Percentiles rank a stretch among this genome's conserved stretches.
Conservation (phyloP, 2,113 vertebrate genomes). For the Ovis aries region DNA sequence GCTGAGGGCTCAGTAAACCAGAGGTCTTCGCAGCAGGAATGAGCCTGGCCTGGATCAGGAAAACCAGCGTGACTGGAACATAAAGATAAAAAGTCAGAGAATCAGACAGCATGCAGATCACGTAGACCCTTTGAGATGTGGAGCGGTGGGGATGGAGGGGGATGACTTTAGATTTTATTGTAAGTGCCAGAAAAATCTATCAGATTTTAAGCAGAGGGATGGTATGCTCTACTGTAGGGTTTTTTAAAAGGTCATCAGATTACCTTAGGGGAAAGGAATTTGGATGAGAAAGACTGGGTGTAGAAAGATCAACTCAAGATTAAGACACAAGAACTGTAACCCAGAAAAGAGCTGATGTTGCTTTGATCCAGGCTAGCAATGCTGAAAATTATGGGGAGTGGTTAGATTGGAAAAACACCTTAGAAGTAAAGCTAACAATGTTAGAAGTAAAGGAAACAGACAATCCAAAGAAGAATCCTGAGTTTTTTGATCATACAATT, state of each 20-base stretch:
- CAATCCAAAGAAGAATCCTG: background rate
- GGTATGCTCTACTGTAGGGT: background rate
- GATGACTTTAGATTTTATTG: background rate
- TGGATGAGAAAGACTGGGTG: background rate
- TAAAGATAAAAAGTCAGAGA: background rate
- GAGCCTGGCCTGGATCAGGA: background rate
- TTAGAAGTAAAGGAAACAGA: background rate
- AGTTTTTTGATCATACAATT: too few species aligned
- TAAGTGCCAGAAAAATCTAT: background rate
- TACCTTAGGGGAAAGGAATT: background rate
- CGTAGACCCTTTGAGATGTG: background rate
- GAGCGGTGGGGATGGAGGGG: fast-evolving
- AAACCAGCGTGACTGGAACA: background rate
- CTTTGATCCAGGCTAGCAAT: background rate
- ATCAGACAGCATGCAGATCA: background rate
- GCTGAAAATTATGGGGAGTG: background rate
- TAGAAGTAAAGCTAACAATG: background rate
- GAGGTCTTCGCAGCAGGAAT: too few species aligned
- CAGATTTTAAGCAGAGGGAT: background rate
- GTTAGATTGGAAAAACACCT: background rate
- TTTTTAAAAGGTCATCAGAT: background rate
- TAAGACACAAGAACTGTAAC: background rate
- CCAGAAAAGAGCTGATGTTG: background rate
- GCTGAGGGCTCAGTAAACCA: background rate
- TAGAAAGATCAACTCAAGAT: background rate